Evolutionary conservation across 2,113 vertebrate genomes (phyloP).

Genomic region (Rutilus rutilus): DNA sequence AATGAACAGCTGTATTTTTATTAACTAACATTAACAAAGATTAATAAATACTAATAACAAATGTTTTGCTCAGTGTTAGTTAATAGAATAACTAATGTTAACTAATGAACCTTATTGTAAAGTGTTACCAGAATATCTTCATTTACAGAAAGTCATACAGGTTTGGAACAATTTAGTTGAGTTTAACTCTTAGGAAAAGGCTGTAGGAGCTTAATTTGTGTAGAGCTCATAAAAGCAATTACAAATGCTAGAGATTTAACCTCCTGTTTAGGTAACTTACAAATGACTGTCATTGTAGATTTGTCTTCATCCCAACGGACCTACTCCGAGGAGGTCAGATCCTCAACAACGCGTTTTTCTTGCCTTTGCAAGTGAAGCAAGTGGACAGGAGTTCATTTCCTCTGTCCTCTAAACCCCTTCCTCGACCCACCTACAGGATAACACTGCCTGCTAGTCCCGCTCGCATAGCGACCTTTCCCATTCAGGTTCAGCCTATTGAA

Average conservation of each 20-base stretch:
- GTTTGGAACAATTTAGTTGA: too few species aligned
- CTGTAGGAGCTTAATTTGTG: not conserved
- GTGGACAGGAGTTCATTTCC: constrained; percentile 18
- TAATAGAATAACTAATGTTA: too few species aligned
- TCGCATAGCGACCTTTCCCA: constrained; percentile 20
- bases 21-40: too few species aligned
- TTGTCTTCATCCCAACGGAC: constrained; percentile 55
- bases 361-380: constrained; percentile 40
- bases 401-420: not conserved
- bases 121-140: too few species aligned
- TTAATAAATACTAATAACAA: too few species aligned
- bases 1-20: too few species aligned
- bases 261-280: not conserved
- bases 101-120: too few species aligned
- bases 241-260: not conserved
- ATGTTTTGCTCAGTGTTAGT: too few species aligned
- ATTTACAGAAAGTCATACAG: too few species aligned
- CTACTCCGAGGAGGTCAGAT: constrained; percentile 12
- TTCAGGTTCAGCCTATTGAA: constrained; percentile 38
- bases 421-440: constrained; percentile 28
- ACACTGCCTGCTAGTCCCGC: constrained; percentile 22
- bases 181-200: not conserved
- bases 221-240: not conserved
- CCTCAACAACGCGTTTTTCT: not conserved
- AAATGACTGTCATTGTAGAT: constrained; percentile 40